Evolutionary conservation across 2,888 invertebrate species (phyloP), one percentile per base, ranked within the genome.

Genomic region (Caenorhabditis sp.): DNA sequence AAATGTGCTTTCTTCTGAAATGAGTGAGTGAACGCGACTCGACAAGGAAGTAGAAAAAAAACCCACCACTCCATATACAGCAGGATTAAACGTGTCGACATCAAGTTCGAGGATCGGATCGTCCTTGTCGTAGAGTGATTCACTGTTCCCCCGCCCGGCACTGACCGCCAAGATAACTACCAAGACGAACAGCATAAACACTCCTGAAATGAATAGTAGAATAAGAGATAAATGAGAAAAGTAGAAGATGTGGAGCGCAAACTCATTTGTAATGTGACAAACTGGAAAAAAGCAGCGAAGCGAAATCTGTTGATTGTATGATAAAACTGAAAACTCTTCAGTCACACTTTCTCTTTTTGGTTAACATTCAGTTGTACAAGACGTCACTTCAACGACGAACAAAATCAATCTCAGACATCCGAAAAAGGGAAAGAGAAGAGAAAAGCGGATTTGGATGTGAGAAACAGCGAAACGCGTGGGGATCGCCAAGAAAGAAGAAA

Each of bases 1-100:
- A 97, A 89, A 80, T 86, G 77, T 19, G 84, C 83, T 63, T 86
- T 87, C 51, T 83, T 84, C 87, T 86, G 80, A 66, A 88, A 74
- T 54, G 44, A 47, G 61, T 24, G 2, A 1, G 24, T 35, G 16
- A 35, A 7, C 3, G 22, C 19, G 31, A 47, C 12, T 49, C 49
- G 19, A 19, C 0, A n/a, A 19, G 19, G 16, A 28, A 26, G 12
- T 19, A 44, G 7, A 41, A 4, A 35, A 19, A 58, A 31, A 58
- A 74, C 87, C 54, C 24, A 90, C 90, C 83, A 87, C 83, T 79
- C 86, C 84, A 63, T 91, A 92, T 28, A 92, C 86, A 2, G 84
- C 84, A 1, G 51, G 66, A 66, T 88, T 80, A 81, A 92, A 92
- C 24, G 85, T 90, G 74, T 88, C 86, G 14, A 87, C 84, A 64